Conservation (phyloP, 2,888 invertebrate genomes). For the Zaprionus bogoriensis region DNA sequence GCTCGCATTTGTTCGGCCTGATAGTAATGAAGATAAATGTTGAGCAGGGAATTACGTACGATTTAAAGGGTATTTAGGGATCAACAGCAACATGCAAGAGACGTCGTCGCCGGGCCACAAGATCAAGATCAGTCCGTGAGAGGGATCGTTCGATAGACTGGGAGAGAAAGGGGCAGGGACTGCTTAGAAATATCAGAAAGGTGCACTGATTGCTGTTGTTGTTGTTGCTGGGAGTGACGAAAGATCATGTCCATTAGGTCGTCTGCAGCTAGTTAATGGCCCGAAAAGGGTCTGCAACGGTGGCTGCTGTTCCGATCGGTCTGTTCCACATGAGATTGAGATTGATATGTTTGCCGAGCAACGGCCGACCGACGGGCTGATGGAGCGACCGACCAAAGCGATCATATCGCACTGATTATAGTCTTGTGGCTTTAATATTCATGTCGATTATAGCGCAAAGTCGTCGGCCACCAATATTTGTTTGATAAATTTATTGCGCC, state of each 20-base stretch:
- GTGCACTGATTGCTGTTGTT: constrained; percentile 28
- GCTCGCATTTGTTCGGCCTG: constrained; percentile 13
- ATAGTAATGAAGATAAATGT: constrained; percentile 65
- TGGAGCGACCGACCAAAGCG: constrained; percentile 14
- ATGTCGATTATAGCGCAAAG: constrained; percentile 63
- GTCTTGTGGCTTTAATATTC: constrained; percentile 76
- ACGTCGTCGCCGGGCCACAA: constrained; percentile 20
- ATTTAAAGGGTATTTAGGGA: constrained; percentile 76
- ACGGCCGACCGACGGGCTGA: background rate
- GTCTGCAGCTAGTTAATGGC: constrained; percentile 74
- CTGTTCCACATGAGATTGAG: constrained; percentile 65
- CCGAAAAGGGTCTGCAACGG: constrained; percentile 51
- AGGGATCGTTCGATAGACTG: constrained; percentile 22
- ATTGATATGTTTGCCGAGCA: constrained; percentile 68
- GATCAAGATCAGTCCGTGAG: constrained; percentile 44
- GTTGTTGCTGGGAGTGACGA: constrained; percentile 70
- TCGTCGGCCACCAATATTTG: constrained; percentile 52
- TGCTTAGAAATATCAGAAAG: constrained; percentile 31
- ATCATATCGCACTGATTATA: constrained; percentile 76
- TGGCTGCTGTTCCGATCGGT: constrained; percentile 47
- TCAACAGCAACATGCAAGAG: constrained; percentile 39
- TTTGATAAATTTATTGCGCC: constrained; percentile 74
- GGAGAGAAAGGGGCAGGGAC: constrained; percentile 5
- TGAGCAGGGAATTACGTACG: constrained; percentile 62
- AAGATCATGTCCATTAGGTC: constrained; percentile 76